phyloP scores from a whole-genome alignment of 2,888 invertebrate genomes.

The Cephus pulcher region DNA sequence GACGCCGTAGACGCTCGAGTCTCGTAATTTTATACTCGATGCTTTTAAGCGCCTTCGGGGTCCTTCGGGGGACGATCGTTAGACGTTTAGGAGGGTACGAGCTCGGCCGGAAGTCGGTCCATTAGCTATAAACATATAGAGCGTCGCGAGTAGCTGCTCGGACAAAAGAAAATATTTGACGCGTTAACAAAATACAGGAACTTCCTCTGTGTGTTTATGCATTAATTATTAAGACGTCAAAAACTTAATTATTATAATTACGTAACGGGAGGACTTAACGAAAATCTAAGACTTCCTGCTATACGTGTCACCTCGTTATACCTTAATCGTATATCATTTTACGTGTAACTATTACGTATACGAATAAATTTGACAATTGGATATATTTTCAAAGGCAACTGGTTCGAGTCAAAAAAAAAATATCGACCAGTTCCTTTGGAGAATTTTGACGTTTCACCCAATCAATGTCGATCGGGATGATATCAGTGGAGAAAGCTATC shows the following conservation, averaged over 20 bases:
- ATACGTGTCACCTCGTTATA: neutral
- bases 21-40: neutral
- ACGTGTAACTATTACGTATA: no score
- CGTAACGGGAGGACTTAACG: neutral
- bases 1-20: neutral
- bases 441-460: neutral
- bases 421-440: neutral
- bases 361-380: neutral
- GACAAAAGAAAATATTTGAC: neutral
- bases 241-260: neutral
- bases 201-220: neutral
- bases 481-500: neutral
- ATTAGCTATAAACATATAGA: neutral
- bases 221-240: neutral
- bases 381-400: neutral
- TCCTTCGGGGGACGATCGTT: neutral
- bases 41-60: neutral
- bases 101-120: neutral
- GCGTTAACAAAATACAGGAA: neutral
- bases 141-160: neutral
- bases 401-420: neutral
- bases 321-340: no score
- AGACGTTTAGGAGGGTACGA: neutral
- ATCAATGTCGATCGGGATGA: neutral
- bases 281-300: neutral